These are phyloP conservation scores for Pionites leucogaster DNA, from an alignment of 2,113 vertebrate genomes.

Conservation along the genomic window DNA sequence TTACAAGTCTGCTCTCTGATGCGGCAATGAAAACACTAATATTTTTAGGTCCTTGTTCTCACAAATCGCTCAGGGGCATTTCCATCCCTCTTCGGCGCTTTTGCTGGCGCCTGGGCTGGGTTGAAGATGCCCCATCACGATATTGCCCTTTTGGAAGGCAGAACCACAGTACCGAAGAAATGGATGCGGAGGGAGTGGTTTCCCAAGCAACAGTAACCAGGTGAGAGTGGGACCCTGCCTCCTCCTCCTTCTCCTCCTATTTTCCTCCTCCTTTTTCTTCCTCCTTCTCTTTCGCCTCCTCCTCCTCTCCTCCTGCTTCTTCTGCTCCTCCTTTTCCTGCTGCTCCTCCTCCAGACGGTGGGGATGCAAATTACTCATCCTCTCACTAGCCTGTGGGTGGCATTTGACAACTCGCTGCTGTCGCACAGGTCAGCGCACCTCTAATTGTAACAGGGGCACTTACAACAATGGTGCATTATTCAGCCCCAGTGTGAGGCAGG, in stretches of 20 bases:
- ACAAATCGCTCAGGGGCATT: background rate
- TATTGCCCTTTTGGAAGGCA: background rate
- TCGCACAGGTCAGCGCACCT: background rate
- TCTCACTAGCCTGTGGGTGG: background rate
- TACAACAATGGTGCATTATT: background rate
- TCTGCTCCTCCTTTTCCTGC: background rate
- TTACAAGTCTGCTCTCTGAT: background rate
- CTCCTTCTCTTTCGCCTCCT: background rate
- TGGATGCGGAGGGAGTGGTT: background rate
- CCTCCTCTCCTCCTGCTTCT: background rate
- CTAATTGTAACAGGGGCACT: background rate
- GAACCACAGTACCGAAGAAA: background rate
- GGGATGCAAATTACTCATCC: background rate
- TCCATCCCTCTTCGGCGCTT: background rate
- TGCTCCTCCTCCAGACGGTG: background rate
- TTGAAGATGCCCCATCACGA: background rate
- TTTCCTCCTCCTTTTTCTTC: background rate
- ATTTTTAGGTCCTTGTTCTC: background rate
- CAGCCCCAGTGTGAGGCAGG: background rate
- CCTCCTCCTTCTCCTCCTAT: background rate
- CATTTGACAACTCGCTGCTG: background rate
- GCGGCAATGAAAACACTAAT: background rate
- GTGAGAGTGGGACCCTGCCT: background rate
- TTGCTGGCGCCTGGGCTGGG: background rate
- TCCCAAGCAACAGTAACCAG: conserved; percentile 18